phyloP scores from a whole-genome alignment of 2,113 vertebrate genomes.

The Gallinago media region DNA sequence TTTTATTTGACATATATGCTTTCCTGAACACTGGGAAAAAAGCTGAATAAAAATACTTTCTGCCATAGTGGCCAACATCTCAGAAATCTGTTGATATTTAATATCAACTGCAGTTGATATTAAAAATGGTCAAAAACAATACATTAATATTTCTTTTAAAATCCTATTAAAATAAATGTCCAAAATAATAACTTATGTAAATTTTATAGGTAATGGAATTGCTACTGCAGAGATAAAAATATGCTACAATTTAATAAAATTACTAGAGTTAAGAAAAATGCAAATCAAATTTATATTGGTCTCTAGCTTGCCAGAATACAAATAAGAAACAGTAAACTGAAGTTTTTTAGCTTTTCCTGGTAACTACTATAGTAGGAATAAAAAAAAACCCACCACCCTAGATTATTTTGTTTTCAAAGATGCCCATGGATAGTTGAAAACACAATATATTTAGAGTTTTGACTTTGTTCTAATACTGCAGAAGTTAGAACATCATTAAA shows the following conservation, averaged over 20 bases:
- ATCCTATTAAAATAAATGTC: neutral
- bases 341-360: neutral
- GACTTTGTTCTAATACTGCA: neutral
- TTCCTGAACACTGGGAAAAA: neutral
- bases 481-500: neutral
- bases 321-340: neutral
- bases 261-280: neutral
- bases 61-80: neutral
- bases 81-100: neutral
- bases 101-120: neutral
- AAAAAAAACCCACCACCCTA: neutral
- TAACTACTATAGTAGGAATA: neutral
- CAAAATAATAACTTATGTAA: neutral
- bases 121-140: neutral
- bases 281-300: neutral
- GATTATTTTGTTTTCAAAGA: neutral
- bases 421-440: neutral
- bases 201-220: neutral
- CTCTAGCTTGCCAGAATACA: neutral
- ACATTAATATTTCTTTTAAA: neutral
- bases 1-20: neutral
- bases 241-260: neutral
- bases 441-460: neutral
- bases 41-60: neutral
- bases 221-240: neutral